These are phyloP conservation scores for Leptatherina wallacei DNA, from an alignment of 2,797 vertebrate genomes.

Conservation along the genomic window DNA sequence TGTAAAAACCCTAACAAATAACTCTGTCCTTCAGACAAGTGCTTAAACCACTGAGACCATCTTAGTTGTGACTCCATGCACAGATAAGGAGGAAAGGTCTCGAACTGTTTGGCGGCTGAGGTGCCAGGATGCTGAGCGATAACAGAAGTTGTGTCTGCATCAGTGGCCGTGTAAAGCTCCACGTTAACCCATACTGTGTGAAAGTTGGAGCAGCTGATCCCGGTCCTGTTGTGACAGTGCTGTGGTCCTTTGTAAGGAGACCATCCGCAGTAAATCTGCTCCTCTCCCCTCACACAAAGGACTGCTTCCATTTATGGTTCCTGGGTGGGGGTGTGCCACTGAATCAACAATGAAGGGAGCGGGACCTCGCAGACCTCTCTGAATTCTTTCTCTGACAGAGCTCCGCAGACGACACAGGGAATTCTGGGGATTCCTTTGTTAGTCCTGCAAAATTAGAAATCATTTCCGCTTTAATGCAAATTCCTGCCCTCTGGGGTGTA, in stretches of 20 bases:
- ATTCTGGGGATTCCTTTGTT: slow-evolving; percentile 75
- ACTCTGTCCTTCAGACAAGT: not conserved
- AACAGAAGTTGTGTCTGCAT: slow-evolving; percentile 60
- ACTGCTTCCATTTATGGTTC: slow-evolving; percentile 71
- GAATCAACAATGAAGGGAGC: slow-evolving; percentile 78
- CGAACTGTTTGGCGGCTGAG: slow-evolving; percentile 2
- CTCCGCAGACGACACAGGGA: slow-evolving; percentile 60
- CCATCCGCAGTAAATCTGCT: slow-evolving; percentile 81
- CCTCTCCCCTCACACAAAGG: slow-evolving; percentile 76
- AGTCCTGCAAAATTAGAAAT: slow-evolving; percentile 46
- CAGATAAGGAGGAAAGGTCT: not conserved
- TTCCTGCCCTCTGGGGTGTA: slow-evolving; percentile 35
- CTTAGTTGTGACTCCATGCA: not conserved
- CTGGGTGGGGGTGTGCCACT: slow-evolving; percentile 62
- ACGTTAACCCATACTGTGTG: slow-evolving; percentile 66
- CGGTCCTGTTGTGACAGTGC: slow-evolving; percentile 78
- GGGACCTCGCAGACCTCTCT: slow-evolving; percentile 69
- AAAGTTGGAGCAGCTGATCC: slow-evolving; percentile 74
- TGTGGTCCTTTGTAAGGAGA: slow-evolving; percentile 72
- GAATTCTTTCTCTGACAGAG: slow-evolving; percentile 76
- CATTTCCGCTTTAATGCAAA: slow-evolving; percentile 19
- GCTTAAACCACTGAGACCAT: not conserved
- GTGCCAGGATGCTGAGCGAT: slow-evolving; percentile 26
- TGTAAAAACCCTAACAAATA: not conserved
- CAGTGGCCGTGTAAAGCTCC: slow-evolving; percentile 61